phyloP scores from a whole-genome alignment of 2,113 vertebrate genomes.

The rabbit (Oryctolagus cuniculus) region DNA sequence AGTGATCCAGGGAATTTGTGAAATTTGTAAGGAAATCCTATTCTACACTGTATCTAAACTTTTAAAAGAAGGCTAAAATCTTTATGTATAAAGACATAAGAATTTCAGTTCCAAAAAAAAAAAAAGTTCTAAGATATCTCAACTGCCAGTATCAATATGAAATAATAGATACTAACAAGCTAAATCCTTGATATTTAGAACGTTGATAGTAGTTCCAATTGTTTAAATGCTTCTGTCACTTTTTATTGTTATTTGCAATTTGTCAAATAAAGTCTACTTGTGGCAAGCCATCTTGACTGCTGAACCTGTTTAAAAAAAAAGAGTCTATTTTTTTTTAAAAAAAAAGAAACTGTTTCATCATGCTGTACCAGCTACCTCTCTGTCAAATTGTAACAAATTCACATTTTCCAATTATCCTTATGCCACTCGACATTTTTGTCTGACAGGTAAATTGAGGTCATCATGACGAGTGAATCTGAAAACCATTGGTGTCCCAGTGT shows the following conservation, averaged over 20 bases:
- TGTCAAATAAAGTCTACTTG: slow-evolving; percentile 8
- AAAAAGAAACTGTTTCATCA: slow-evolving; percentile 36
- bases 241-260: slow-evolving; percentile 42
- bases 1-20: neutral
- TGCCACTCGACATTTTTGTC: slow-evolving; percentile 78
- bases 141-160: neutral
- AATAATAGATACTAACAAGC: slow-evolving; percentile 47
- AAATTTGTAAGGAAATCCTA: slow-evolving; percentile 31
- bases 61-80: neutral
- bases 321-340: too few species aligned
- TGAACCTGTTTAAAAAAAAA: neutral
- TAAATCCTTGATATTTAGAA: slow-evolving; percentile 52
- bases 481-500: slow-evolving; percentile 52
- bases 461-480: slow-evolving; percentile 68
- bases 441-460: slow-evolving; percentile 83
- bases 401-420: slow-evolving; percentile 79
- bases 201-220: slow-evolving; percentile 22
- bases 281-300: neutral
- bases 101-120: slow-evolving; percentile 38
- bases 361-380: slow-evolving; percentile 36
- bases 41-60: neutral
- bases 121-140: slow-evolving; percentile 26
- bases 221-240: neutral
- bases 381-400: slow-evolving; percentile 73
- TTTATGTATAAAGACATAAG: neutral